phyloP scores from a whole-genome alignment of 2,113 vertebrate genomes.

The Lichenostomus cassidix region DNA sequence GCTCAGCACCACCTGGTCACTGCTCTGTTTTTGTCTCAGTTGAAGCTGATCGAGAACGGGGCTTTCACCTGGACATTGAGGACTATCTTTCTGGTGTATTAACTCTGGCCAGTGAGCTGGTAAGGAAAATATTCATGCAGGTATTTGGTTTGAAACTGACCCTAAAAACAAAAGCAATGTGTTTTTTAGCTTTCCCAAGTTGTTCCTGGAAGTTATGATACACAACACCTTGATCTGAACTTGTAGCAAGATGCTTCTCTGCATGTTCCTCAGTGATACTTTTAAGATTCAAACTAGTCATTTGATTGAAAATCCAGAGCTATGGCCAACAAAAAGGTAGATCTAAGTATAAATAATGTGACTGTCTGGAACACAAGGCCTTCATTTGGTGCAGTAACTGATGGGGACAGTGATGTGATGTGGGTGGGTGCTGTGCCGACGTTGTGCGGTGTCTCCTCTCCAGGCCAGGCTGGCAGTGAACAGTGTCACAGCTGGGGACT shows the following conservation, averaged over 20 bases:
- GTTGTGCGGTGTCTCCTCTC: not conserved
- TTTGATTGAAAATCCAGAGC: not conserved
- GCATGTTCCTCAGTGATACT: not conserved
- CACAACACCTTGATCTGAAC: not conserved
- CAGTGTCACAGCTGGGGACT: conserved; percentile 96
- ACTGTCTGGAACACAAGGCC: not conserved
- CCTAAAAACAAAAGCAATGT: not conserved
- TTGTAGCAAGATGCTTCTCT: not conserved
- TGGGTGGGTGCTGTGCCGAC: not conserved
- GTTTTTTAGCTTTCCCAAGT: not conserved
- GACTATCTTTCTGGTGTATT: conserved; percentile 95
- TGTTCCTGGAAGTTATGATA: not conserved
- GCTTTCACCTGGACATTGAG: conserved; percentile 96
- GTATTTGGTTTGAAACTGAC: not conserved
- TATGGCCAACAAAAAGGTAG: not conserved
- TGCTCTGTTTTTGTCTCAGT: conserved; percentile 72
- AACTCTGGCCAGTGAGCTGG: conserved; percentile 95
- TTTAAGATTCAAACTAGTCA: not conserved
- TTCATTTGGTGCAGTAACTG: not conserved
- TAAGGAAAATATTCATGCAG: conserved; percentile 61
- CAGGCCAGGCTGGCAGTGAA: conserved; percentile 95
- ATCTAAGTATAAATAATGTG: not conserved
- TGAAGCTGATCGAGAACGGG: conserved; percentile 91
- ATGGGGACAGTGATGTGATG: not conserved
- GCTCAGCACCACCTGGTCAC: not conserved